phyloP scores from a whole-genome alignment of 2,113 vertebrate species.

The rat (Rattus norvegicus) region DNA sequence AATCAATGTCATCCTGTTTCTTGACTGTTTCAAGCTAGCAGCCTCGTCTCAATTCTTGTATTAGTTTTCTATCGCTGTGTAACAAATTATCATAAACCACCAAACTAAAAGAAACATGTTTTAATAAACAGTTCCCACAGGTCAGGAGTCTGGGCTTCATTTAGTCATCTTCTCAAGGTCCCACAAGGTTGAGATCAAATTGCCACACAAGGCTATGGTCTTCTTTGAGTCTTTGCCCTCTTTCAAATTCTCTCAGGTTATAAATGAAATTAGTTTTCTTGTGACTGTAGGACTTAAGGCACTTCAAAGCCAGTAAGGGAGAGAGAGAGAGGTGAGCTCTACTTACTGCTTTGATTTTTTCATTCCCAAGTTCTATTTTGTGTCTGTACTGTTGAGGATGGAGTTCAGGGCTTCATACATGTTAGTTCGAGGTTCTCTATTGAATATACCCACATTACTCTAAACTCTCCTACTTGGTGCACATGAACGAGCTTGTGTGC shows the following conservation, averaged over 20 bases:
- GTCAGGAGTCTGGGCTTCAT: neutral
- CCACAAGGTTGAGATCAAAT: neutral
- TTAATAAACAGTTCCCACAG: neutral
- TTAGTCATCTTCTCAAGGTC: neutral
- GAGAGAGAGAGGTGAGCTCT: neutral
- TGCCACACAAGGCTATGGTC: neutral
- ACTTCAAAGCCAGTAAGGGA: neutral
- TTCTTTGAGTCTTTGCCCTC: neutral
- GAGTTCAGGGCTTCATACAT: neutral
- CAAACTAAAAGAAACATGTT: neutral
- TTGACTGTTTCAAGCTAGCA: neutral
- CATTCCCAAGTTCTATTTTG: neutral
- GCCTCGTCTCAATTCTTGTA: neutral
- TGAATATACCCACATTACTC: neutral
- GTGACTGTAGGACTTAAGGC: neutral
- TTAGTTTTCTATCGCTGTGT: neutral
- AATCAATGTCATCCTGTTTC: neutral
- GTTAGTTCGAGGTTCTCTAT: neutral
- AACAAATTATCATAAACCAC: neutral
- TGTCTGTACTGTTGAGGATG: neutral
- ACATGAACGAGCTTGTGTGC: too few relatives aligned
- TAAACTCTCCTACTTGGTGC: neutral
- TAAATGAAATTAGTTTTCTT: slow-evolving; percentile 42
- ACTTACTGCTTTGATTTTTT: neutral
- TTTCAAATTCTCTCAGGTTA: neutral